Evolutionary conservation across 2,113 vertebrate species (phyloP), one percentile per base, ranked within the genome.

Genomic region (Perca fluviatilis): DNA sequence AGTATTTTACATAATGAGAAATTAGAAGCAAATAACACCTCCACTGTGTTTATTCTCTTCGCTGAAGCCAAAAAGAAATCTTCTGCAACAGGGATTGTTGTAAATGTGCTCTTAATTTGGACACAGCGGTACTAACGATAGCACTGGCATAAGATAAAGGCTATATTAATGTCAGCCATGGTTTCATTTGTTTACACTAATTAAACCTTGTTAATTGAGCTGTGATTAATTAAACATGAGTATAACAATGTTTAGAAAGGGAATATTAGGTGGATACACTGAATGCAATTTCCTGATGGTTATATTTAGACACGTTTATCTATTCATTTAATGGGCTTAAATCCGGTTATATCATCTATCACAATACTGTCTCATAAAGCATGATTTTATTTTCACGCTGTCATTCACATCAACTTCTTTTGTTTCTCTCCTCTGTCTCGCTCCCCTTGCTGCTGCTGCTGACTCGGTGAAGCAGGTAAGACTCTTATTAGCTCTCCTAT

Each of bases 391-490:
- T 56, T 40, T 54, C 36, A 33, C 6, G 54, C 67, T 70, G 61
- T 46, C 68, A 56, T 68, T 88, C 75, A 80, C 70, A 76, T 83
- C 50, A 14, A 21, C 73, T 73, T 74, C 53, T 72, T 81, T 85
- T 88, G 66, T 89, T 74, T 88, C 77, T 78, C 73, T 67, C 60
- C 43, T 54, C 67, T 63, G 27, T 74, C 51, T 80, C 25, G 2
- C 77, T 79, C 68, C 58, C 73, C 69, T 21, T 33, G 51, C 51
- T 86, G 79, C 79, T 75, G 86, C 40, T 79, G 91, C 88, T 88
- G 90, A 85, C 84, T 86, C 71, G 67, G 19, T 82, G 77, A 84
- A 91, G 90, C 92, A 93, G 90, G 91, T 93, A 89, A 89, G 89
- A 92, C 66, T 77, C 62, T 87, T 91, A 90, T 91, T 91, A 86